A percentile compares a stretch with the other conserved stretches of the same genome.
Conservation (phyloP, 2,113 vertebrate genomes). For the Strix aluco region DNA sequence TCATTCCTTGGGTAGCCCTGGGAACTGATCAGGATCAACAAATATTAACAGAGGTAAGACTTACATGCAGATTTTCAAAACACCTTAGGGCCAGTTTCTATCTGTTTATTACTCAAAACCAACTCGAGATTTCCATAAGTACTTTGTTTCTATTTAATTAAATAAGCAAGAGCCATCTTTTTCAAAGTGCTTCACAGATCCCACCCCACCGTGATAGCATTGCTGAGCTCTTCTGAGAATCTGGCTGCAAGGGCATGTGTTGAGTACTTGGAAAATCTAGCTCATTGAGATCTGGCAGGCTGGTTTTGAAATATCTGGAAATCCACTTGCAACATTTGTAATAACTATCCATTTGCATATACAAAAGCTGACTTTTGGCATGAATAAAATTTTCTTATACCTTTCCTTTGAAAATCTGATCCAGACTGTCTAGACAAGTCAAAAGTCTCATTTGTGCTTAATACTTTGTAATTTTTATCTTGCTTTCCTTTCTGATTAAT, state of each 20-base stretch:
- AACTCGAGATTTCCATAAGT: background rate
- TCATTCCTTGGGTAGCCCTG: background rate
- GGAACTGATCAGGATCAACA: background rate
- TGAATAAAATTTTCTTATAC: background rate
- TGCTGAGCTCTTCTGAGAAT: background rate
- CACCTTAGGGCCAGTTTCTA: background rate
- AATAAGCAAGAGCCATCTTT: background rate
- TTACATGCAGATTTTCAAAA: background rate
- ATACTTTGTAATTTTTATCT: conserved; percentile 33
- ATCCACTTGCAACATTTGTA: background rate
- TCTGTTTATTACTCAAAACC: background rate
- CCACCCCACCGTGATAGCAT: background rate
- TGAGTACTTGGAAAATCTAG: background rate
- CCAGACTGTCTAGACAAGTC: conserved; percentile 65
- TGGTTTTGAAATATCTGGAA: conserved; percentile 10
- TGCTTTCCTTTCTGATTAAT: background rate
- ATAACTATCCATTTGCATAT: background rate
- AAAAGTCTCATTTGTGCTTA: conserved; percentile 13
- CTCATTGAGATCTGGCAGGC: background rate
- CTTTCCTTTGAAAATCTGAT: conserved; percentile 28
- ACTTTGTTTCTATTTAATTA: background rate
- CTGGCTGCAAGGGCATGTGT: background rate
- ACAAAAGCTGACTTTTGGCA: conserved; percentile 36
- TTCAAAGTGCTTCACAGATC: background rate
- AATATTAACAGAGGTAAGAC: background rate